These are phyloP conservation scores for Ceryle rudis DNA, from an alignment of 2,797 vertebrate genomes.

Conservation along the genomic window DNA sequence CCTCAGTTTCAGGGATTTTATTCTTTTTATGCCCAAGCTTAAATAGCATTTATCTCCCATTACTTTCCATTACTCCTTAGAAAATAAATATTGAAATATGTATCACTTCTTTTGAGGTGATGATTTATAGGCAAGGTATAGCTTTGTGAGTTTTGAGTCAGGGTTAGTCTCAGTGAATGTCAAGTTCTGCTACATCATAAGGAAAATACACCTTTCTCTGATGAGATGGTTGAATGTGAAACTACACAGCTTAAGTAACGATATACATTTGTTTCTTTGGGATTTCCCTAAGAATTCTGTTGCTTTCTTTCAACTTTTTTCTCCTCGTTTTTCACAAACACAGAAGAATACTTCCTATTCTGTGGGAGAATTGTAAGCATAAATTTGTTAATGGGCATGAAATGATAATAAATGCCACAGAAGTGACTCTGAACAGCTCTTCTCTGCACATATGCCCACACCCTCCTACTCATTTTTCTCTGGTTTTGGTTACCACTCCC, in stretches of 20 bases:
- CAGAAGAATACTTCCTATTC: neutral
- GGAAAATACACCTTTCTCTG: slow-evolving; percentile 66
- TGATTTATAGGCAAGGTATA: neutral
- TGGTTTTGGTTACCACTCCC: neutral
- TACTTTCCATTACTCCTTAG: neutral
- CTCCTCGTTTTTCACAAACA: neutral
- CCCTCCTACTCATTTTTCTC: neutral
- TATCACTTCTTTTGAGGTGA: neutral
- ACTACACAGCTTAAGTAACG: neutral
- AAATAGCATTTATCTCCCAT: neutral
- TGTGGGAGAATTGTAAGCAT: neutral
- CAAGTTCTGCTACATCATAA: slow-evolving; percentile 66
- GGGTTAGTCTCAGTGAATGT: neutral
- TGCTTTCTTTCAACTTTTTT: neutral
- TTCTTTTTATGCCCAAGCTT: neutral
- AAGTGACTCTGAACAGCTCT: neutral
- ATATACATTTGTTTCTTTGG: neutral
- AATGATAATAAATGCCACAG: neutral
- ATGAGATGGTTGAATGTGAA: neutral
- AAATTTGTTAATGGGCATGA: neutral
- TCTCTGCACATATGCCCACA: neutral
- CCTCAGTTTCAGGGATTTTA: neutral
- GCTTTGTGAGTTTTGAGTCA: slow-evolving; percentile 46
- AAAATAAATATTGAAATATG: neutral
- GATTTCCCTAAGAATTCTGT: neutral